phyloP scores from a whole-genome alignment of 2,888 invertebrate genomes.

The Mimas tiliae region DNA sequence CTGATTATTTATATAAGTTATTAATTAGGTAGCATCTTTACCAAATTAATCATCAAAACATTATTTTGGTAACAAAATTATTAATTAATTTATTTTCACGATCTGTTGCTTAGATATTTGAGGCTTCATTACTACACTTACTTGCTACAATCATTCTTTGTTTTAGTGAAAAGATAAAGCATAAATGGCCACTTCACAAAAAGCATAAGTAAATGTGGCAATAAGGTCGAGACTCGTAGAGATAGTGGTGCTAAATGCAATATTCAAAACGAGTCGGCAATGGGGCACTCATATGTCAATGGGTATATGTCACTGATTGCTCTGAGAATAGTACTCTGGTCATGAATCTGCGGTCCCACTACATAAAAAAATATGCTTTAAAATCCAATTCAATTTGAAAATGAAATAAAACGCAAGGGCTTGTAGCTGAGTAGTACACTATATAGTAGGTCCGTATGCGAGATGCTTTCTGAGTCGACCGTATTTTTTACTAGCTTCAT shows the following conservation, averaged over 20 bases:
- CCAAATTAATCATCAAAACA: no score
- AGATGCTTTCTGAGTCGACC: no score
- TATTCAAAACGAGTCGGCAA: constrained; percentile 73
- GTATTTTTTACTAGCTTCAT: no score
- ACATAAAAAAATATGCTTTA: constrained; percentile 20
- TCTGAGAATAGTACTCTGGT: constrained; percentile 63
- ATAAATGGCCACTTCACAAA: constrained; percentile 38
- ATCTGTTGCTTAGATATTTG: no score
- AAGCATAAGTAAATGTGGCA: constrained; percentile 36
- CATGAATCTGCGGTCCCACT: constrained; percentile 57
- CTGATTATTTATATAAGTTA: no score
- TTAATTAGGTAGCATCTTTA: no score
- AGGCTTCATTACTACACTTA: no score
- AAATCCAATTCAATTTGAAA: constrained; percentile 10
- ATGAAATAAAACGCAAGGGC: constrained; percentile 38
- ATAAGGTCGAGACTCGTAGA: constrained; percentile 43
- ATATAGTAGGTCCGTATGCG: no score
- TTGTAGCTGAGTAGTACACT: no score
- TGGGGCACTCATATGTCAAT: constrained; percentile 64
- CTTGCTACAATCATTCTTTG: background rate
- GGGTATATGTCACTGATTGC: constrained; percentile 75
- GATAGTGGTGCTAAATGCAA: constrained; percentile 70
- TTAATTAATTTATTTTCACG: no score
- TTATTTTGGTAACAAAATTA: no score
- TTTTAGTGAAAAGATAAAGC: background rate